A percentile compares a stretch with the other conserved stretches of the same genome.
Evolutionary conservation across 1,140 invertebrate species (phyloP).

Genomic region (Piezodorus guildinii): DNA sequence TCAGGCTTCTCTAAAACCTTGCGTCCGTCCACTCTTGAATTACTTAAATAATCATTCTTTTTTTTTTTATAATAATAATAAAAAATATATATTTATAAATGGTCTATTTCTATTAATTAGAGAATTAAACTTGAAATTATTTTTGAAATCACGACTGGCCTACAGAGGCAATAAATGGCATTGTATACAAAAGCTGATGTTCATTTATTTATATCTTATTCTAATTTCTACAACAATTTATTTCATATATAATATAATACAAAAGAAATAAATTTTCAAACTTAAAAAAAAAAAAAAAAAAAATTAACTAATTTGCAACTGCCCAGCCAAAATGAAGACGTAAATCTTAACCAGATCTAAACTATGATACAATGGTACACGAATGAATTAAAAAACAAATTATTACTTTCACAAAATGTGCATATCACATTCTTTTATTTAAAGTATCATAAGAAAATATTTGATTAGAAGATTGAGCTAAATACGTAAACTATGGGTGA

Average conservation of each 20-base stretch:
- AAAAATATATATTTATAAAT: neutral
- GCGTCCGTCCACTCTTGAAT: neutral
- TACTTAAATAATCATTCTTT: neutral
- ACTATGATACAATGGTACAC: neutral
- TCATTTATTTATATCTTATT: neutral
- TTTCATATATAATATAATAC: neutral
- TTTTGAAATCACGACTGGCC: neutral
- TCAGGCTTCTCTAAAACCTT: neutral
- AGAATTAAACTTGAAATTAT: neutral
- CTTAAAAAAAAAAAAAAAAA: neutral
- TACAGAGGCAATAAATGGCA: slow-evolving; percentile 7
- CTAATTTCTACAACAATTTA: slow-evolving; percentile 1
- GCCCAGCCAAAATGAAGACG: slow-evolving; percentile 2
- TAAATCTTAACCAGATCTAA: slow-evolving; percentile 9
- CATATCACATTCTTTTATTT: slow-evolving; percentile 10
- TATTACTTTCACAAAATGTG: slow-evolving; percentile 1
- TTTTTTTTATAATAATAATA: neutral
- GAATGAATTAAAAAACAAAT: neutral
- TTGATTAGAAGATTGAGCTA: slow-evolving; percentile 9
- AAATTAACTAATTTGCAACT: slow-evolving; percentile 11
- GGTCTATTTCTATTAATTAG: neutral
- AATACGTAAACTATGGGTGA: neutral
- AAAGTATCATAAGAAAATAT: slow-evolving; percentile 3
- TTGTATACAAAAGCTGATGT: neutral
- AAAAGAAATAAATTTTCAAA: neutral